Evolutionary conservation across 1,140 invertebrate genomes (phyloP).

Genomic region (Cylas formicarius): DNA sequence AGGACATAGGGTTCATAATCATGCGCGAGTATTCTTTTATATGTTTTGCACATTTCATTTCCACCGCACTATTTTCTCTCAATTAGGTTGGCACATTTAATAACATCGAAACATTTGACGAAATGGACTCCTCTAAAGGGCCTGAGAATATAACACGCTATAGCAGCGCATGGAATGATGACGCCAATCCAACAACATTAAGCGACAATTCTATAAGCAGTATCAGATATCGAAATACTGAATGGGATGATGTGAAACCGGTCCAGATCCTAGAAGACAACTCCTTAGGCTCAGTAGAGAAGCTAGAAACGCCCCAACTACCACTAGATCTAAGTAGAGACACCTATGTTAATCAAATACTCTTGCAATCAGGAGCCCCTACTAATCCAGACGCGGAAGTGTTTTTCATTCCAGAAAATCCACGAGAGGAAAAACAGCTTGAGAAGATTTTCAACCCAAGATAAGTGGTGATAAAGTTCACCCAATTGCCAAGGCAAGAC

Average conservation of each 20-base stretch:
- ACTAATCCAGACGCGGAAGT: constrained; percentile 30
- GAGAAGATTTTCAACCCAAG: constrained; percentile 5
- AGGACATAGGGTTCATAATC: no score
- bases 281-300: constrained; percentile 5
- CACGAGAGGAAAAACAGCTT: neutral
- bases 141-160: no score
- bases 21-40: constrained; percentile 8
- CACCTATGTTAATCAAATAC: constrained; percentile 28
- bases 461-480: constrained; percentile 7
- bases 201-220: no score
- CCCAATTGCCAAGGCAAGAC: neutral
- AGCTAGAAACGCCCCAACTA: constrained; percentile 1
- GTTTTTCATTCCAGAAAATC: constrained; percentile 12
- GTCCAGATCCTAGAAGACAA: constrained; percentile 26
- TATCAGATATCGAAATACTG: no score
- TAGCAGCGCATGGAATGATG: no score
- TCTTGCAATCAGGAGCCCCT: constrained; percentile 21
- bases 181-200: no score
- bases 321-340: constrained; percentile 24
- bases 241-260: constrained; percentile 20
- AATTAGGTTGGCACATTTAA: constrained; percentile 9
- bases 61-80: constrained; percentile 7
- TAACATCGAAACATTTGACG: constrained; percentile 28
- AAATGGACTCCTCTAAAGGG: constrained; percentile 13
- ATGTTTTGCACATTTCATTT: constrained; percentile 2